phyloP scores from a whole-genome alignment of 92 coral and sea anemone genomes.

The Phenganax subtilis region DNA sequence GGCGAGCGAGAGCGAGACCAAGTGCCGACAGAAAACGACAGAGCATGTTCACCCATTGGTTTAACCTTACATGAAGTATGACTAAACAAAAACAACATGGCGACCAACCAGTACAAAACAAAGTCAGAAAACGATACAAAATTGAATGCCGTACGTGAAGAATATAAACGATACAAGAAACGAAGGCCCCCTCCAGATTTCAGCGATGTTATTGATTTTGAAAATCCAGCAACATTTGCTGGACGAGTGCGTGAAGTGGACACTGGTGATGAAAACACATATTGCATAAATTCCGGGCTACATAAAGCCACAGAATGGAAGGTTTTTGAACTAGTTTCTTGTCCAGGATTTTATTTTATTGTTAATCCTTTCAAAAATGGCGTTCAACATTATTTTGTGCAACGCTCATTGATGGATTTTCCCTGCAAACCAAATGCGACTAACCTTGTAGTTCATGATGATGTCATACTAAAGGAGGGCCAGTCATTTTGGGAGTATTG shows the following conservation, averaged over 20 bases:
- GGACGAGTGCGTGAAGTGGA: slow-evolving; percentile 44
- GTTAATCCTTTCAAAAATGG: slow-evolving; percentile 82
- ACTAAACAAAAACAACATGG: slow-evolving; percentile 15
- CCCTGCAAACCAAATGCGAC: slow-evolving; percentile 82
- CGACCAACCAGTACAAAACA: slow-evolving; percentile 13
- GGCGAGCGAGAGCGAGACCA: no score
- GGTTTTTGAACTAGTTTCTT: slow-evolving; percentile 59
- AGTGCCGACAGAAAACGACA: no score
- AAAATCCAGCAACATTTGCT: slow-evolving; percentile 59
- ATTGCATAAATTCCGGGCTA: slow-evolving; percentile 59
- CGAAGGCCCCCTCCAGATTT: slow-evolving; percentile 93
- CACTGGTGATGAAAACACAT: neutral
- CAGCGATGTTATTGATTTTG: slow-evolving; percentile 82
- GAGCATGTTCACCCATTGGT: no score
- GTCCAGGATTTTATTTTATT: slow-evolving; percentile 81
- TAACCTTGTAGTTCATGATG: slow-evolving; percentile 71
- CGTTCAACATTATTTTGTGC: slow-evolving; percentile 87
- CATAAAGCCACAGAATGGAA: slow-evolving; percentile 70
- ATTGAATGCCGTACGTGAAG: slow-evolving; percentile 75
- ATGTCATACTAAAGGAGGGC: slow-evolving; percentile 31
- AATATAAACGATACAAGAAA: slow-evolving; percentile 82
- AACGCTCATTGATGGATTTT: slow-evolving; percentile 79
- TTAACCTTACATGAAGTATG: slow-evolving; percentile 7
- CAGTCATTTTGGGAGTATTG: slow-evolving; percentile 76
- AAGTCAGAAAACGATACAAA: slow-evolving; percentile 21